Evolutionary conservation across 2,888 invertebrate species (phyloP).

Genomic region (Entomobrya proxima): DNA sequence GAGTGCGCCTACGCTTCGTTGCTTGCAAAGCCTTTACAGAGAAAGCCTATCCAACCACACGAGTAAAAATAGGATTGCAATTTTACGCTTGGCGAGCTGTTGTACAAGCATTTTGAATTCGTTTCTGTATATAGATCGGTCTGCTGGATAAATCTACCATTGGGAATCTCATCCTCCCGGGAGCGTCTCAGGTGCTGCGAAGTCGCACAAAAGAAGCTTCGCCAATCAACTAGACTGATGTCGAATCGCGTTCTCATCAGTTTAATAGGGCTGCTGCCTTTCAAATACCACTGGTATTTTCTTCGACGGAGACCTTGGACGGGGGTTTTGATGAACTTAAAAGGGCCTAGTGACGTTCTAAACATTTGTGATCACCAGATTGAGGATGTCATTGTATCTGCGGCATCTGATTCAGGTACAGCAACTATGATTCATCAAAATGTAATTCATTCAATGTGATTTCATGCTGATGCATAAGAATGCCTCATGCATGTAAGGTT

Average conservation of each 20-base stretch:
- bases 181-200: conserved; percentile 62
- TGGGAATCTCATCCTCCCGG: conserved; percentile 48
- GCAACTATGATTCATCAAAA: neutral
- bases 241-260: conserved; percentile 35
- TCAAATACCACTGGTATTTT: conserved; percentile 58
- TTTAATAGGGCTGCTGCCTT: conserved; percentile 53
- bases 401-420: conserved; percentile 68
- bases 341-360: conserved; percentile 59
- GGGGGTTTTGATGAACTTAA: conserved; percentile 63
- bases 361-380: conserved; percentile 65
- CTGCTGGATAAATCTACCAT: conserved; percentile 59
- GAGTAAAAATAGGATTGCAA: neutral
- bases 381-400: conserved; percentile 67
- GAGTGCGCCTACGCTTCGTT: no score
- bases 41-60: neutral
- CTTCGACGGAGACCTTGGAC: conserved; percentile 52
- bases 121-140: no score
- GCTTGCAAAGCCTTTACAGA: no score
- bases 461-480: neutral
- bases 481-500: neutral
- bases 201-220: conserved; percentile 31
- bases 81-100: neutral
- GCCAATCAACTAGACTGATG: conserved; percentile 25
- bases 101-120: no score
- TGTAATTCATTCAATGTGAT: neutral